Evolutionary conservation across 2,888 invertebrate genomes (phyloP).

Genomic region (Rutpela maculata): DNA sequence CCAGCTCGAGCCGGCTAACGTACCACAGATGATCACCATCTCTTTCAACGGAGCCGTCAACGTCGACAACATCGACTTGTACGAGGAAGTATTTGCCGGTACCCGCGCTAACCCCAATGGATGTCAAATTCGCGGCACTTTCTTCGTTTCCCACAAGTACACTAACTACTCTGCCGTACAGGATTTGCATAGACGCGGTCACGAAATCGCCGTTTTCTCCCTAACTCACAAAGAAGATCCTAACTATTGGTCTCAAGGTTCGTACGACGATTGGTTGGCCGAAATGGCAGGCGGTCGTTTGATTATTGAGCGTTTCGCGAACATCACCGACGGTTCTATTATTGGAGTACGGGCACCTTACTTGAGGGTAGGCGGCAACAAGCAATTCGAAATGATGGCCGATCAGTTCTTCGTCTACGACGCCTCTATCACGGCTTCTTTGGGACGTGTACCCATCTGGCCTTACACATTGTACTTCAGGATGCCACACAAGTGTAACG

Average conservation of each 20-base stretch:
- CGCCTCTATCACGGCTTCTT: slow-evolving; percentile 93
- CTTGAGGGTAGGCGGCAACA: slow-evolving; percentile 93
- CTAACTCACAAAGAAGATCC: slow-evolving; percentile 95
- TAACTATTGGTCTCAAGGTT: slow-evolving; percentile 91
- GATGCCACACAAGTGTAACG: slow-evolving; percentile 96
- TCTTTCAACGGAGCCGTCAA: slow-evolving; percentile 95
- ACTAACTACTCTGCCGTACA: slow-evolving; percentile 93
- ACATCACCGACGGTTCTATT: slow-evolving; percentile 93
- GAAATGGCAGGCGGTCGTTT: slow-evolving; percentile 95
- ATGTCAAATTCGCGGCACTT: slow-evolving; percentile 91
- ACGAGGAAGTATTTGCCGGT: slow-evolving; percentile 92
- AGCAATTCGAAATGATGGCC: slow-evolving; percentile 97
- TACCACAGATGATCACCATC: slow-evolving; percentile 95
- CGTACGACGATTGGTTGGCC: slow-evolving; percentile 94
- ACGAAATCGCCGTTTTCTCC: slow-evolving; percentile 90
- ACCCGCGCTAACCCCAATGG: slow-evolving; percentile 91
- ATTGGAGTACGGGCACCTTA: slow-evolving; percentile 93
- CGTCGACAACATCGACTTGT: slow-evolving; percentile 93
- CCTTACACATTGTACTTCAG: slow-evolving; percentile 98
- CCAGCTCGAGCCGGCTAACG: slow-evolving; percentile 87
- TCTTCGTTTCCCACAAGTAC: slow-evolving; percentile 95
- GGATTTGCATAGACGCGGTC: slow-evolving; percentile 91
- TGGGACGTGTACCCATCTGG: slow-evolving; percentile 94
- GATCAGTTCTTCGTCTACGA: slow-evolving; percentile 97
- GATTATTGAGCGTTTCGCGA: slow-evolving; percentile 91